Evolutionary conservation across 2,888 invertebrate species (phyloP).

Genomic region (Papilio protenor): DNA sequence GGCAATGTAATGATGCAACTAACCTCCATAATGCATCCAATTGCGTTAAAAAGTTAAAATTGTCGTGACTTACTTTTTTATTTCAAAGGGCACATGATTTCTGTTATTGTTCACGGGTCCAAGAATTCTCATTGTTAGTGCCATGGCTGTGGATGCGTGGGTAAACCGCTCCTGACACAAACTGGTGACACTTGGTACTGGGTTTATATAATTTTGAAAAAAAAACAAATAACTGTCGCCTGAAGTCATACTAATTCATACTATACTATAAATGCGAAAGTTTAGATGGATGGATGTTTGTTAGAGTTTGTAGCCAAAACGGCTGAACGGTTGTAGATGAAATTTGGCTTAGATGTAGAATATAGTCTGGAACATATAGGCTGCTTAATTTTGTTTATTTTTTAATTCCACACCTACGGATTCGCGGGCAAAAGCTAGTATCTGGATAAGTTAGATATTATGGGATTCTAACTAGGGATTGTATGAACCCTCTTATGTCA

Average conservation of each 20-base stretch:
- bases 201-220: conserved; percentile 34
- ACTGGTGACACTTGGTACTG: conserved; percentile 36
- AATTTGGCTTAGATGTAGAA: too few species aligned
- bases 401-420: too few species aligned
- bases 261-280: neutral
- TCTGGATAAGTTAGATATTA: neutral
- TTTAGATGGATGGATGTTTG: too few species aligned
- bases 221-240: neutral
- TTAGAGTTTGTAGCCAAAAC: too few species aligned
- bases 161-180: conserved; percentile 50
- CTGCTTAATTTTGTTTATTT: too few species aligned
- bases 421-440: neutral
- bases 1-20: neutral
- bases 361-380: too few species aligned
- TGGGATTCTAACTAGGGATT: too few species aligned
- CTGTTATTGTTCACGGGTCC: conserved; percentile 16
- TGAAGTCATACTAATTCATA: too few species aligned
- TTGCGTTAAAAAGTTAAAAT: neutral
- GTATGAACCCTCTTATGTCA: neutral
- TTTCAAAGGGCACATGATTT: neutral
- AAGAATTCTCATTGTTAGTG: conserved; percentile 44
- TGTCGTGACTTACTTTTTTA: conserved; percentile 1
- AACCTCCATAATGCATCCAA: neutral
- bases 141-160: conserved; percentile 48
- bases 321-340: too few species aligned